These are phyloP conservation scores for Cheilosia pagana DNA, from an alignment of 2,888 invertebrate species.

Conservation along the genomic window DNA sequence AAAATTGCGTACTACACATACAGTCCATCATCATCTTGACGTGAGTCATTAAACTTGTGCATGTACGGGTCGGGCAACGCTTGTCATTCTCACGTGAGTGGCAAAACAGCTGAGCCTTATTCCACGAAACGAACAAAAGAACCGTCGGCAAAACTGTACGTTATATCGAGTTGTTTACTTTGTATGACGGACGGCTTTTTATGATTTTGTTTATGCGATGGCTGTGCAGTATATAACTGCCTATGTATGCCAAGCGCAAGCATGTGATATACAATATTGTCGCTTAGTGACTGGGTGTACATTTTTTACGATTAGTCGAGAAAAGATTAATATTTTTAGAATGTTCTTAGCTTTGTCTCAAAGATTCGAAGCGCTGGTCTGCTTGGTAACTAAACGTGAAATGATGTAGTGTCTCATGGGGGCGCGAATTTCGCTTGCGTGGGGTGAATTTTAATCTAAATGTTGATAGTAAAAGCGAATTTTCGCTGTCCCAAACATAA, in stretches of 20 bases:
- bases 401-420: not conserved
- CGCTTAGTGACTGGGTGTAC: not conserved
- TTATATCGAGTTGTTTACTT: too few relatives aligned
- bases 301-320: not conserved
- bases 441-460: not conserved
- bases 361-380: not conserved
- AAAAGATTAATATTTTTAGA: not conserved
- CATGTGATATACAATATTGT: not conserved
- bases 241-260: too few relatives aligned
- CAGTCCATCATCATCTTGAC: not conserved
- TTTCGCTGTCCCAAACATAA: not conserved
- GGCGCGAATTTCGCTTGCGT: not conserved
- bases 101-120: conserved; percentile 13
- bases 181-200: not conserved
- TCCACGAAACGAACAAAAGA: not conserved
- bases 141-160: too few relatives aligned
- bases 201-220: not conserved
- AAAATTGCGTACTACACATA: not conserved
- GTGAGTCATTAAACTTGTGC: conserved; percentile 3
- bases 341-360: not conserved
- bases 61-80: not conserved
- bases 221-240: not conserved
- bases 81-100: conserved; percentile 1
- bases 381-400: not conserved
- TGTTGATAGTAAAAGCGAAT: not conserved